Percentiles rank a stretch among this genome's conserved stretches.
Conservation (phyloP, 2,888 invertebrate genomes). For the Drosophila colorata region DNA sequence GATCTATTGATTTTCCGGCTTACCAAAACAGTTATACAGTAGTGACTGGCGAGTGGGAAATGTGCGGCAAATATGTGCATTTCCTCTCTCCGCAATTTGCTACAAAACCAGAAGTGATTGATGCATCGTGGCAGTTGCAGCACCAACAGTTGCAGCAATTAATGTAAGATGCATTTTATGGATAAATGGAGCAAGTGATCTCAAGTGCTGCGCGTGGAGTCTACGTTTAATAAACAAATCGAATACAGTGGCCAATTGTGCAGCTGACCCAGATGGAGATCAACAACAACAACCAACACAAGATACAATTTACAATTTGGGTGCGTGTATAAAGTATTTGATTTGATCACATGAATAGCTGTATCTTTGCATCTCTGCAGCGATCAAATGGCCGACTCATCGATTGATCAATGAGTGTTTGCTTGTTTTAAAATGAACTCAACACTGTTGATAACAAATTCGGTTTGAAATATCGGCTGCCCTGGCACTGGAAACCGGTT, state of each 20-base stretch:
- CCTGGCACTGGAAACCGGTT: conserved; percentile 56
- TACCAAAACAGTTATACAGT: conserved; percentile 29
- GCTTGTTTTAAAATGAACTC: conserved; percentile 13
- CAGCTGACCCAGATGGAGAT: conserved; percentile 49
- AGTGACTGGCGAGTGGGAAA: not conserved
- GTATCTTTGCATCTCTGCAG: not conserved
- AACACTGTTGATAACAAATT: conserved; percentile 12
- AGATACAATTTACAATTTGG: conserved; percentile 11
- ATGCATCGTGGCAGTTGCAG: conserved; percentile 28
- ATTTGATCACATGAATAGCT: conserved; percentile 10
- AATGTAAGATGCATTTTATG: conserved; percentile 45
- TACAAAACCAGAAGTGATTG: conserved; percentile 49
- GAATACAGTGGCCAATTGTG: conserved; percentile 55
- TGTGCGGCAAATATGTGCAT: not conserved
- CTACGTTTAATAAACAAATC: conserved; percentile 72
- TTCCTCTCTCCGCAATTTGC: conserved; percentile 20
- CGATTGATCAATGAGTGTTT: conserved; percentile 29
- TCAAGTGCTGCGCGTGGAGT: conserved; percentile 30
- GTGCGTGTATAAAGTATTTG: conserved; percentile 5
- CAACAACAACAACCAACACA: conserved; percentile 1
- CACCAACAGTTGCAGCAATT: conserved; percentile 42
- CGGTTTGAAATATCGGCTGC: not conserved
- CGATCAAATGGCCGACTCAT: conserved; percentile 26
- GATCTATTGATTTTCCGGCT: conserved; percentile 37
- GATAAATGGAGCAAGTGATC: conserved; percentile 58